Evolutionary conservation across 2,113 vertebrate species (phyloP), one percentile per base, ranked within the genome.

Genomic region (Saguinus imperator): DNA sequence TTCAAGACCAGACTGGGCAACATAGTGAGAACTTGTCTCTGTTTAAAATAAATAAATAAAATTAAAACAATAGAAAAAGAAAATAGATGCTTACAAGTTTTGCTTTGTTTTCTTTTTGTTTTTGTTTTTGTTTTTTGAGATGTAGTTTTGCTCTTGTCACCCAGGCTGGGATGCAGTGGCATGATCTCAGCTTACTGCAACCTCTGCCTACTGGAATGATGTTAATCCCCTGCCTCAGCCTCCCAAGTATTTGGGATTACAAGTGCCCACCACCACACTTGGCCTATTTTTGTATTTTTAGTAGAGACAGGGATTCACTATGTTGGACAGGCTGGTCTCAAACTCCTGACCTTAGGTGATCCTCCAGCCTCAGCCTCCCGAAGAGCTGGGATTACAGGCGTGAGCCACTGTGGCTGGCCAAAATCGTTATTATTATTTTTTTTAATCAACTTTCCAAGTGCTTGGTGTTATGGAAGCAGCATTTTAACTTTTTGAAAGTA

Each of bases 401-500:
- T 18, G 16, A n/a, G 32, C 66, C 66, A 68, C 14, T 9, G 32
- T 17, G 32, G 32, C 32, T 0, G 5, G 16, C 66, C 66, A 68
- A 68, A 16, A 35, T 35, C 4, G 79, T 83, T 57, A 37, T 76
- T 89, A 48, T 48, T 48, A 48, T 48, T 48, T 12, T 48, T 52
- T 87, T 87, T 86, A 43, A 89, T 79, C 32, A 73, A 25, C 11
- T 32, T 23, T 88, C 13, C 18, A 50, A 52, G 23, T 89, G 40
- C n/a, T 52, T 90, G 45, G 8, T 61, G 83, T 83, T 64, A 12
- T 83, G 52, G 87, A 55, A 73, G 50, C 3, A 70, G 48, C n/a
- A 55, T 75, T 92, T 96, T 80, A 93, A 52, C 43, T 27, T 70
- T 87, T 75, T 88, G 13, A n/a, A 93, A 81, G 4, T 91, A 48